A percentile compares a stretch with the other conserved stretches of the same genome.
phyloP scores from a whole-genome alignment of 2,797 vertebrate genomes.

The Distichodus sexfasciatus region DNA sequence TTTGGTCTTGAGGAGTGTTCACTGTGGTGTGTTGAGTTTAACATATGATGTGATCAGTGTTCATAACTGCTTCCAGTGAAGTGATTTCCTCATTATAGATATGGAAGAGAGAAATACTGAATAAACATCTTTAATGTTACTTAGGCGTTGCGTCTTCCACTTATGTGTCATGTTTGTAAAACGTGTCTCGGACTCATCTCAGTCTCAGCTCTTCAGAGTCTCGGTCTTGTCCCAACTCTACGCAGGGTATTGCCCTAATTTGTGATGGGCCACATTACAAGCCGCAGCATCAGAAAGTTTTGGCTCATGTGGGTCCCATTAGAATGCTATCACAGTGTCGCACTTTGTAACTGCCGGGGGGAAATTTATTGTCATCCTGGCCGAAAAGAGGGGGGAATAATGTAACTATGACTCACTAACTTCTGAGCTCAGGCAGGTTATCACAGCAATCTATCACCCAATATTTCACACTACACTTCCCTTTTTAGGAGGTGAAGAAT shows the following conservation, averaged over 20 bases:
- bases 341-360: conserved; percentile 40
- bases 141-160: too few relatives aligned
- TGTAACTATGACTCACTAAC: conserved; percentile 39
- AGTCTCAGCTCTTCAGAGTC: too few relatives aligned
- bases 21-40: too few relatives aligned
- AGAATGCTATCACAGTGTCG: conserved; percentile 55
- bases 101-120: too few relatives aligned
- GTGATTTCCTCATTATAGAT: too few relatives aligned
- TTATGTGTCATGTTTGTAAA: not conserved
- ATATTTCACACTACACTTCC: not conserved
- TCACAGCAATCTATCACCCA: conserved; percentile 2
- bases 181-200: too few relatives aligned
- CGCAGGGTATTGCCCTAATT: too few relatives aligned
- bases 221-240: too few relatives aligned
- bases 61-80: too few relatives aligned
- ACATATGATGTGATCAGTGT: too few relatives aligned
- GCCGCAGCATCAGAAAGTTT: conserved; percentile 58
- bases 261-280: conserved; percentile 44
- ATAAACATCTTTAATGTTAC: too few relatives aligned
- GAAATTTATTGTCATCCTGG: conserved; percentile 48
- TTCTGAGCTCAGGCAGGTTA: conserved; percentile 36
- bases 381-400: conserved; percentile 53
- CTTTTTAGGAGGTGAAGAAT: conserved; percentile 1
- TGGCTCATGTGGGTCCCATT: conserved; percentile 25
- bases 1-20: too few relatives aligned